A percentile compares a stretch with the other conserved stretches of the same genome.
Evolutionary conservation across 2,113 vertebrate genomes (phyloP).

Genomic region (Nesoenas mayeri): DNA sequence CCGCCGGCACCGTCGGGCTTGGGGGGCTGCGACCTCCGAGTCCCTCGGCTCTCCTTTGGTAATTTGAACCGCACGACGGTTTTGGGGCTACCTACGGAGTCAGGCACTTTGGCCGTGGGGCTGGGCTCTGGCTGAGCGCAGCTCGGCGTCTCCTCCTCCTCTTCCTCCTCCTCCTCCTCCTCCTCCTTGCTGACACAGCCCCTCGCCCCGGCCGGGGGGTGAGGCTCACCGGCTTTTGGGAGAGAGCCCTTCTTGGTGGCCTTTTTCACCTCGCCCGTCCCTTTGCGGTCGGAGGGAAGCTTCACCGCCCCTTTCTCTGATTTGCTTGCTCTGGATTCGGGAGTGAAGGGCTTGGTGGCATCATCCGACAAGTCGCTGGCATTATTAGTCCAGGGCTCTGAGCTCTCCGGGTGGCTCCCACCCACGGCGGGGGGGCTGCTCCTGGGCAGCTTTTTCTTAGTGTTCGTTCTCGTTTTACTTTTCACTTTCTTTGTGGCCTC

Average conservation of each 20-base stretch:
- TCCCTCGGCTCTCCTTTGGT: slow-evolving; percentile 81
- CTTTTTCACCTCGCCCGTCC: slow-evolving; percentile 54
- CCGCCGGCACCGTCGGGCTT: slow-evolving; percentile 57
- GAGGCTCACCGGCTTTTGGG: slow-evolving; percentile 81
- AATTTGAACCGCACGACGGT: slow-evolving; percentile 77
- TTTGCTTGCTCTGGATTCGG: slow-evolving; percentile 63
- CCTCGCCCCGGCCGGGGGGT: slow-evolving; percentile 71
- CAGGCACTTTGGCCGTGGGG: slow-evolving; percentile 78
- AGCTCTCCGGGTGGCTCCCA: slow-evolving; percentile 48
- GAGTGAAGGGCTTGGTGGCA: slow-evolving; percentile 58
- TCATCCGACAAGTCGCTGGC: slow-evolving; percentile 55
- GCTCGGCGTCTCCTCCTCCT: slow-evolving; percentile 52
- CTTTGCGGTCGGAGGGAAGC: slow-evolving; percentile 45
- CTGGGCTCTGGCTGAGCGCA: slow-evolving; percentile 58
- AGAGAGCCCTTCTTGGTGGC: slow-evolving; percentile 70
- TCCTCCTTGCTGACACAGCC: slow-evolving; percentile 62
- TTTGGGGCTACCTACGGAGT: slow-evolving; percentile 73
- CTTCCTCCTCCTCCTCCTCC: slow-evolving; percentile 56
- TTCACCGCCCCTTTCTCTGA: slow-evolving; percentile 60
- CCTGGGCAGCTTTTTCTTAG: slow-evolving; percentile 73
- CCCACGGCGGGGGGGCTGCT: slow-evolving; percentile 33
- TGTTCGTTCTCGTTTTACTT: slow-evolving; percentile 78
- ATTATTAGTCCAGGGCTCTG: slow-evolving; percentile 64
- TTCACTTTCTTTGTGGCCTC: slow-evolving; percentile 85
- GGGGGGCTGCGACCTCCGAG: slow-evolving; percentile 65